phyloP scores from a whole-genome alignment of 2,888 invertebrate genomes.

The Xylocampa areola region DNA sequence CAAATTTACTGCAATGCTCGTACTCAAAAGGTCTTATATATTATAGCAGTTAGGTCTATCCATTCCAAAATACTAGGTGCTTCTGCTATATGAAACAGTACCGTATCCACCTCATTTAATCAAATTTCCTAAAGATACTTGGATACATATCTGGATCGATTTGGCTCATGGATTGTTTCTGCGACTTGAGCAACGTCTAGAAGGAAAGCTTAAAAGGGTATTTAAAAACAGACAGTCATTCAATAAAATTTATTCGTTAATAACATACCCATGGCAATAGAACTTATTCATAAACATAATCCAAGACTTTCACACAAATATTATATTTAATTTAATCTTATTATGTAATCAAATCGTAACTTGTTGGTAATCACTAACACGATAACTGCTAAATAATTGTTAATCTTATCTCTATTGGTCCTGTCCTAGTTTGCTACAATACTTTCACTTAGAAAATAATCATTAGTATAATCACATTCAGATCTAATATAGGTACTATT shows the following conservation, averaged over 20 bases:
- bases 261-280: slow-evolving; percentile 46
- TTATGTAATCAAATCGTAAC: slow-evolving; percentile 44
- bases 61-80: too few relatives aligned
- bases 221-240: slow-evolving; percentile 20
- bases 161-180: too few relatives aligned
- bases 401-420: slow-evolving; percentile 27
- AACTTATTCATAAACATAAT: slow-evolving; percentile 43
- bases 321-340: slow-evolving; percentile 24
- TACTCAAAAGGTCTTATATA: too few relatives aligned
- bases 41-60: too few relatives aligned
- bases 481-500: slow-evolving; percentile 16
- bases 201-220: background rate
- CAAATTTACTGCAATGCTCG: too few relatives aligned
- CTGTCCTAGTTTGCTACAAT: slow-evolving; percentile 30
- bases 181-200: too few relatives aligned
- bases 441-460: slow-evolving; percentile 47
- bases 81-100: too few relatives aligned
- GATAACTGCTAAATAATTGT: slow-evolving; percentile 38
- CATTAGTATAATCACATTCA: slow-evolving; percentile 44
- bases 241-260: slow-evolving; percentile 38
- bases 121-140: too few relatives aligned
- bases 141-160: too few relatives aligned
- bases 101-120: too few relatives aligned
- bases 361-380: slow-evolving; percentile 41
- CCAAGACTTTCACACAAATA: slow-evolving; percentile 45